phyloP scores from a whole-genome alignment of 2,113 vertebrate species.

The Seriola dumerili region DNA sequence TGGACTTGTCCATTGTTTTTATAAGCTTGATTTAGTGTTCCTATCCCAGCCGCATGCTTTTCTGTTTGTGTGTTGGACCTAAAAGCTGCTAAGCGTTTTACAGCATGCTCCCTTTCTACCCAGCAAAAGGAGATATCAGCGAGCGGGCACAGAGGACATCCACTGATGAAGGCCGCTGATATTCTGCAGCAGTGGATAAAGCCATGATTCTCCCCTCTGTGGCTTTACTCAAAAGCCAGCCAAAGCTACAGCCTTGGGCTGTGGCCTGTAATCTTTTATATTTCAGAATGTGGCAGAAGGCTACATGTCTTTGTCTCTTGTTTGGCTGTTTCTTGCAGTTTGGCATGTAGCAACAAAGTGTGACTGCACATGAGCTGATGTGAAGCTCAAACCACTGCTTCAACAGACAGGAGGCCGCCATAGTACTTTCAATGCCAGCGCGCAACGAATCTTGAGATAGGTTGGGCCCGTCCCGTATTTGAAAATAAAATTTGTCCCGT shows the following conservation, averaged over 20 bases:
- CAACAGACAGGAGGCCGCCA: background rate
- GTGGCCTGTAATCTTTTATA: constrained; percentile 30
- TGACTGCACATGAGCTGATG: background rate
- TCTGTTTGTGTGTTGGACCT: constrained; percentile 18
- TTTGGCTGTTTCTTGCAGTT: constrained; percentile 8
- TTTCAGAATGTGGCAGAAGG: constrained; percentile 11
- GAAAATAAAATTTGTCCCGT: no score
- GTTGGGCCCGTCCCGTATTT: no score
- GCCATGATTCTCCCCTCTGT: constrained; percentile 42
- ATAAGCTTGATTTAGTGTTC: constrained; percentile 27
- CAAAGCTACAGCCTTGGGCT: constrained; percentile 23
- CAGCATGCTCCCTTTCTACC: constrained; percentile 17
- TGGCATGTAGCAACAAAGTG: background rate
- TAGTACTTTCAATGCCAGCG: no score
- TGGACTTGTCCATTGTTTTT: constrained; percentile 30
- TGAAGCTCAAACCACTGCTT: background rate
- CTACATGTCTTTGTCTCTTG: background rate
- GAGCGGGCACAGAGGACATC: constrained; percentile 43
- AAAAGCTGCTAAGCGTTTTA: constrained; percentile 52
- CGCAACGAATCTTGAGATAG: no score
- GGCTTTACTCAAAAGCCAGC: constrained; percentile 20
- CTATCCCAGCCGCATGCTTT: background rate
- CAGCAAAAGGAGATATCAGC: constrained; percentile 33
- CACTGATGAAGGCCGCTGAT: constrained; percentile 49
- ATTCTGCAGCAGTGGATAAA: constrained; percentile 46